Base-by-base conservation (phyloP, 2,797 vertebrate species). In the Spinibarbus caldwelli region DNA sequence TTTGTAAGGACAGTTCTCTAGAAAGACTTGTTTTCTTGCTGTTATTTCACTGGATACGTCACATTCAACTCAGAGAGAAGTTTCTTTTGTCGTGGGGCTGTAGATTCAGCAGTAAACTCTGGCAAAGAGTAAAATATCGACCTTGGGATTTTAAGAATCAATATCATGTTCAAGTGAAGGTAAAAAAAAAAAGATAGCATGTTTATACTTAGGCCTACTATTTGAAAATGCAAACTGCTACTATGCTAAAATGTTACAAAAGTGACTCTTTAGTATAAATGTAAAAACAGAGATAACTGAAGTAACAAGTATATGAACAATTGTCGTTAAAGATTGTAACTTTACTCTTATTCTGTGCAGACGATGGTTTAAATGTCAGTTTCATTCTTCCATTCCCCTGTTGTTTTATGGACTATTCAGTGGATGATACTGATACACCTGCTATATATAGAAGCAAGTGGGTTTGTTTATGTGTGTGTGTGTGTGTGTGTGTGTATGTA, bases 401-500 rank as follows among this genome's bases (percentile, higher is more conserved):
- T 3, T 66, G 62, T 66, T 66, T 34, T 75, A 12, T 34, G 5
- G 5, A 23, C 29, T 73, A 5, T 49, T 47, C 31, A 59, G 14
- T 38, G 75, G 75, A 59, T 26, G 29, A n/a, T n/a, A 15, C 49
- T 21, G 12, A 57, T 57, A 23, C 11, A 77, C 49, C 49, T 59
- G 62, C 31, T 34, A 36, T 38, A n/a, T 82, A 31, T 23, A 57
- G 29, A n/a, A n/a, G n/a, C n/a, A 38, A 15, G 2, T 15, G 15
- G 41, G 70, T 45, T 41, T 45, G 12, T 45, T 23, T n/a, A n/a
- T n/a, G n/a, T n/a, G n/a, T 43, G 67, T 11, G 38, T 29, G 31
- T 70, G 79, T 70, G 66, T 70, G 66, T n/a, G 67, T 12, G 38
- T 57, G n/a, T 59, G 52, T 41, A 57, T 59, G 80, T 49, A 43